Conservation (phyloP, 2,113 vertebrate genomes). For the Dicaeum eximium region DNA sequence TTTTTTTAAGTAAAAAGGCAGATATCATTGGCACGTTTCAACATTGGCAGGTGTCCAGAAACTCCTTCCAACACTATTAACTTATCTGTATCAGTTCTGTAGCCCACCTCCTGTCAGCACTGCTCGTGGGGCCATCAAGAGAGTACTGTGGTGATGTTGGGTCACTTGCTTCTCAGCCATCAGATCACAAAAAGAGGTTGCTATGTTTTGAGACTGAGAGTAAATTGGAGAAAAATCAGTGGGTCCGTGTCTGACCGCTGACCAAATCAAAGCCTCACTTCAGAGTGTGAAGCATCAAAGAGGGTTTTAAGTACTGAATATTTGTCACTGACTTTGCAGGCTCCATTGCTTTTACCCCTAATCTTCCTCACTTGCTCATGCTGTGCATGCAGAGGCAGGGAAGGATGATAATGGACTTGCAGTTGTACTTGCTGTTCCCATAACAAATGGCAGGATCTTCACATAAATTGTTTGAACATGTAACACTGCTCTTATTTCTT, state of each 20-base stretch:
- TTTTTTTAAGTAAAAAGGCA: slow-evolving; percentile 6
- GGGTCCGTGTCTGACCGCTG: neutral
- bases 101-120: neutral
- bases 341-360: neutral
- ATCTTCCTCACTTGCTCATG: slow-evolving; percentile 11
- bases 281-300: neutral
- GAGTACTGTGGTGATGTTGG: neutral
- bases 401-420: slow-evolving; percentile 40
- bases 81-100: neutral
- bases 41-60: neutral
- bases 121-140: neutral
- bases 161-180: neutral
- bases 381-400: neutral
- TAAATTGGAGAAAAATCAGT: neutral
- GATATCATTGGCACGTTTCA: neutral
- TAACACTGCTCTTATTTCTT: slow-evolving; percentile 41
- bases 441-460: slow-evolving; percentile 26
- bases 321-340: slow-evolving; percentile 28
- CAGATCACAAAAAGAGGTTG: neutral
- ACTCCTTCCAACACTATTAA: neutral
- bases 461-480: slow-evolving; percentile 34
- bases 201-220: neutral
- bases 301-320: neutral
- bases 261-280: slow-evolving; percentile 5
- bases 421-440: slow-evolving; percentile 34